Percentiles rank a stretch among this genome's conserved stretches.
Conservation (phyloP, 2,888 invertebrate species). For the Pyralis farinalis region DNA sequence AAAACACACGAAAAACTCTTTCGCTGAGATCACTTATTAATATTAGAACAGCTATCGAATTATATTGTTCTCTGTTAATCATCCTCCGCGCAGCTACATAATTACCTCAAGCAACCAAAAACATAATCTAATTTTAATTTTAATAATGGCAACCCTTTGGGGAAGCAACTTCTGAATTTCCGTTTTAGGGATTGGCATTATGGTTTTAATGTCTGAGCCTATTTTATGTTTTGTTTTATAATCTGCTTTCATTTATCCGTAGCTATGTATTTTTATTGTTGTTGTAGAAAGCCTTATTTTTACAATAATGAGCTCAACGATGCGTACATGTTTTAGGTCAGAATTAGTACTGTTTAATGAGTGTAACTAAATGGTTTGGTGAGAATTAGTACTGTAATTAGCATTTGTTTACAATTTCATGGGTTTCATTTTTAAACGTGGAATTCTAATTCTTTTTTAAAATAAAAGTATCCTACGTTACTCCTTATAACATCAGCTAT, state of each 20-base stretch:
- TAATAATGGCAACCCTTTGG: slow-evolving; percentile 61
- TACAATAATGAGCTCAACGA: too few species aligned
- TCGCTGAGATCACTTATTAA: slow-evolving; percentile 63
- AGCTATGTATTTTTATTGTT: too few species aligned
- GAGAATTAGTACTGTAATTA: too few species aligned
- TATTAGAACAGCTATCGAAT: slow-evolving; percentile 72
- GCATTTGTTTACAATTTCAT: too few species aligned
- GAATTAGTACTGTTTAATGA: too few species aligned
- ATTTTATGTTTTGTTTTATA: background rate
- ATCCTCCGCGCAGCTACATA: slow-evolving; percentile 47
- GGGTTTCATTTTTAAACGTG: too few species aligned
- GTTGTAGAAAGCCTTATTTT: too few species aligned
- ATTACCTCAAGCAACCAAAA: slow-evolving; percentile 68
- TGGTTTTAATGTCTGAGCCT: background rate
- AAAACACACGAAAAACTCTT: slow-evolving; percentile 74
- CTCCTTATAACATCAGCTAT: too few species aligned
- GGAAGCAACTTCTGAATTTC: slow-evolving; percentile 45
- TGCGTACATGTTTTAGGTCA: too few species aligned
- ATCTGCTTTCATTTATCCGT: background rate
- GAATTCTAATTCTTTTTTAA: too few species aligned
- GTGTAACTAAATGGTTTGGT: too few species aligned
- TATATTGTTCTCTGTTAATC: slow-evolving; percentile 51
- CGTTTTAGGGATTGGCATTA: slow-evolving; percentile 21
- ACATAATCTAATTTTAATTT: slow-evolving; percentile 74
- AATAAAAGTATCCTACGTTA: too few species aligned